Evolutionary conservation across 2,888 invertebrate genomes (phyloP), one percentile per base, ranked within the genome.

Genomic region (Thera britannica): DNA sequence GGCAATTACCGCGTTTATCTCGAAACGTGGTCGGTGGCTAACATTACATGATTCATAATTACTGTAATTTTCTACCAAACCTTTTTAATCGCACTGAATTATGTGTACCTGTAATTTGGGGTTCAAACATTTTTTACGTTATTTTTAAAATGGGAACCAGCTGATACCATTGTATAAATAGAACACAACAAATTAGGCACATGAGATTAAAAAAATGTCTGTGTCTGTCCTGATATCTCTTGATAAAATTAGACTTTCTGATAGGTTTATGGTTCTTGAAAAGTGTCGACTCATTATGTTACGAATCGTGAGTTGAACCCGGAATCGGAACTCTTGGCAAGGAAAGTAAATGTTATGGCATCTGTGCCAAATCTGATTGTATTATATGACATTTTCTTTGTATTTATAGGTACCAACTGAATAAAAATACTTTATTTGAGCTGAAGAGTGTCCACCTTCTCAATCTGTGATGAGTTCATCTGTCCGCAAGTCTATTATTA

Each of bases 261-360:
- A 38, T 9, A 5, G 6, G 23, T 46, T 44, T 56, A n/a, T n/a
- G n/a, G n/a, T n/a, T n/a, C n/a, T 4, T 36, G 3, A 62, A 46
- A 38, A 41, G 12, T 49, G 56, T 56, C 51, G 9, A 55, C 34
- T 56, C 35, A n/a, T 56, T 57, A 62, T 41, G 41, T 41, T 41
- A 58, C 3, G 6, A 41, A 54, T 61, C n/a, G 11, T 46, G 61
- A 66, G 65, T 65, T 62, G 52, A 67, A 70, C 68, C 51, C 72
- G 68, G 68, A 75, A 72, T 67, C 65, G 59, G 69, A 73, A 65
- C 67, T 68, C 57, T 72, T 75, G 67, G 70, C 71, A 71, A 65
- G 36, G 58, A 57, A 58, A 68, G 6, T 67, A 58, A 62, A 71
- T 65, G 68, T 56, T 46, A 23, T 64, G 58, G 23, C 65, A 71